Conservation (phyloP, 2,797 vertebrate species). For the Chiroxiphia lanceolata region DNA sequence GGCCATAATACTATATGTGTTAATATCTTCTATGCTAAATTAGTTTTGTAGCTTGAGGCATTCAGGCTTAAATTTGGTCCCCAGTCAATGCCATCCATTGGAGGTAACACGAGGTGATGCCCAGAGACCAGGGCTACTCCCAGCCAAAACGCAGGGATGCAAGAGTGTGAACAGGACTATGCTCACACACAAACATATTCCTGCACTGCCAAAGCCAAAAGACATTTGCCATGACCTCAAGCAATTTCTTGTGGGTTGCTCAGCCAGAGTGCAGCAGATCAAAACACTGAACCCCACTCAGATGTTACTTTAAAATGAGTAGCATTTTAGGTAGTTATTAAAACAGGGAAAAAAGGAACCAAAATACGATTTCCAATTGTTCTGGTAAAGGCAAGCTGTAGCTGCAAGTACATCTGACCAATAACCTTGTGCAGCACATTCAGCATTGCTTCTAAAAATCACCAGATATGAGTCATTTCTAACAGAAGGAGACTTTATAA, state of each 20-base stretch:
- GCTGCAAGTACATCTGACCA: background rate
- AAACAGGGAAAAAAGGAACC: background rate
- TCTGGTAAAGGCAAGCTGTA: background rate
- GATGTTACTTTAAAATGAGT: background rate
- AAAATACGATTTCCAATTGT: background rate
- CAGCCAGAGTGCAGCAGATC: background rate
- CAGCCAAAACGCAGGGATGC: background rate
- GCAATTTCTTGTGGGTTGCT: background rate
- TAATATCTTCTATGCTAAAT: background rate
- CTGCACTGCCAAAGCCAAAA: background rate
- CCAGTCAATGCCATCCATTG: background rate
- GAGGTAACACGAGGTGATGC: background rate
- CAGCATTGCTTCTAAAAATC: background rate
- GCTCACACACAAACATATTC: accelerated
- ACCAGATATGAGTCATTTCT: background rate
- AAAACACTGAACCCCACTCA: background rate
- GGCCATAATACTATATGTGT: background rate
- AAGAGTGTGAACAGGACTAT: background rate
- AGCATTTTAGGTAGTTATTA: background rate
- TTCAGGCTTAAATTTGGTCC: background rate
- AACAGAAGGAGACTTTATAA: background rate
- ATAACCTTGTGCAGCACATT: background rate
- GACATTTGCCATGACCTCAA: background rate
- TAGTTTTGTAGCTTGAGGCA: background rate
- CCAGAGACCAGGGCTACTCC: background rate